Base-by-base conservation (phyloP, 2,797 vertebrate genomes). In the Cuculus canorus region DNA sequence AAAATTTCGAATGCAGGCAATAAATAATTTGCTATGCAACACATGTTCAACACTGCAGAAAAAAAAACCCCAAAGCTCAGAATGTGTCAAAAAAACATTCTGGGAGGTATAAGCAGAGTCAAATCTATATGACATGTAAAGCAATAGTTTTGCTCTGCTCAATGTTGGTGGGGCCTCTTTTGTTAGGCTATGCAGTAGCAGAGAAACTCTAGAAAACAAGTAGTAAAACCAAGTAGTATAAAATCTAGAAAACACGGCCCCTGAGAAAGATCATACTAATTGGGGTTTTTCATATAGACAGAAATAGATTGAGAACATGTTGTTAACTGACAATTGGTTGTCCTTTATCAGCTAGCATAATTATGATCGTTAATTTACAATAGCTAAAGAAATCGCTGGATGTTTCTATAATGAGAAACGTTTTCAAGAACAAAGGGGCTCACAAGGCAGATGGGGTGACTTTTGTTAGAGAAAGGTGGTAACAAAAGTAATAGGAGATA, bases 301-400 rank as follows among this genome's bases (percentile, higher is more conserved):
- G 69, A 92, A 94, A 83, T 64, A 88, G 54, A 66, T 5, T 48
- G 70, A 88, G 83, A 90, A 94, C 50, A 69, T 53, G 18, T 17
- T 88, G 39, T 53, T 81, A 78, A 81, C 66, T 54, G 33, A 47
- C 45, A 86, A 92, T 93, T 90, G 83, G 21, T 30, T 93, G 57
- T 88, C 24, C 23, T 61, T 65, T 83, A 43, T 82, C 23, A n/a
- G 10, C 0, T 24, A 30, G 10, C 0, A 0, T 75, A 86, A 96
- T 93, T 75, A 84, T 57, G 25, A 56, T n/a, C 28, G 50, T 85
- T 57, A 82, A 2, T 32, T 73, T 54, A 59, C 27, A 86, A 81
- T 19, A 56, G 32, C 61, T 75, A 13, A 80, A 59, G 57, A 64
- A 79, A 68, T 37, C 57, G 41, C 33, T 65, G 17, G 71, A 45